A percentile compares a stretch with the other conserved stretches of the same genome.
phyloP scores from a whole-genome alignment of 2,888 invertebrate genomes.

The Philhelius pedissequus region DNA sequence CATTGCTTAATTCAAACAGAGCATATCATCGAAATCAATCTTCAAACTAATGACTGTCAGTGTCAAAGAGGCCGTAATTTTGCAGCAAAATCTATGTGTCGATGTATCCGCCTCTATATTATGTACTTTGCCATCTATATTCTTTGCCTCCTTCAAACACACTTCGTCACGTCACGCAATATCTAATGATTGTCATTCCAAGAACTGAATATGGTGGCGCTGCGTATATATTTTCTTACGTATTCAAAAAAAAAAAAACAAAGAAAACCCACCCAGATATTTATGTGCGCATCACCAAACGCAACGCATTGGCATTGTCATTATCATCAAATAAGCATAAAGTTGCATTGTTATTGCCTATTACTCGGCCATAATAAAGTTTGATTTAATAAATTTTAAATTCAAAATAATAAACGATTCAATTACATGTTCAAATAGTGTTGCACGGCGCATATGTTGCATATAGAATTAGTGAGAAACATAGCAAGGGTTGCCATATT shows the following conservation, averaged over 20 bases:
- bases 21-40: slow-evolving; percentile 53
- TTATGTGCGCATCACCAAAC: slow-evolving; percentile 30
- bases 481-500: background rate
- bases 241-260: background rate
- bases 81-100: background rate
- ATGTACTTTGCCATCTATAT: background rate
- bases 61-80: slow-evolving; percentile 15
- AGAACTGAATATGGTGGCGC: slow-evolving; percentile 26
- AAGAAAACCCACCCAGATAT: slow-evolving; percentile 31
- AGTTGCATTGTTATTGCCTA: slow-evolving; percentile 3
- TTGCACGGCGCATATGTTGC: slow-evolving; percentile 42
- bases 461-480: slow-evolving; percentile 25
- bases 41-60: slow-evolving; percentile 17
- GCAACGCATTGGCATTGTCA: slow-evolving; percentile 25
- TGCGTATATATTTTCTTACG: background rate
- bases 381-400: slow-evolving; percentile 38
- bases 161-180: too few species aligned
- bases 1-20: slow-evolving; percentile 12
- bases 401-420: slow-evolving; percentile 63
- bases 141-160: background rate
- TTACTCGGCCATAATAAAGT: background rate
- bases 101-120: too few species aligned
- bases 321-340: slow-evolving; percentile 53
- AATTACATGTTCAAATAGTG: slow-evolving; percentile 56
- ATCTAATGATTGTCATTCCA: slow-evolving; percentile 57